Evolutionary conservation across 1,140 invertebrate genomes (phyloP).

Genomic region (Euglossa dilemma): DNA sequence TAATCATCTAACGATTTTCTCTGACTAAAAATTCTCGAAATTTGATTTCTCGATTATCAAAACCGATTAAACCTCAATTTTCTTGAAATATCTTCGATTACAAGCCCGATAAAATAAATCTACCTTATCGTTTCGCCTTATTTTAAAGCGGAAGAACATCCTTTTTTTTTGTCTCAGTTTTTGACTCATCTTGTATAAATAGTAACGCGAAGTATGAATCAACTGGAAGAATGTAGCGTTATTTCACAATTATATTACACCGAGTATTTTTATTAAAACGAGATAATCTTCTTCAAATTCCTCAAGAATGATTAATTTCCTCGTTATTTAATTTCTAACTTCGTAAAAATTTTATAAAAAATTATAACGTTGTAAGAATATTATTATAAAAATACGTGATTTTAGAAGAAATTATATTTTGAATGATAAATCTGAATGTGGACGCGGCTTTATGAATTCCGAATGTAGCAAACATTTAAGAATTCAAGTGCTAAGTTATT

Average conservation of each 20-base stretch:
- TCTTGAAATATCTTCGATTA: neutral
- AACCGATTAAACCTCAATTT: neutral
- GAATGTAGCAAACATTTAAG: neutral
- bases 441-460: constrained; percentile 32
- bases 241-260: neutral
- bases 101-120: neutral
- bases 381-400: no score
- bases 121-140: no score
- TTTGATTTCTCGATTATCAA: no score
- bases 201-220: neutral
- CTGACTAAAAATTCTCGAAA: no score
- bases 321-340: neutral
- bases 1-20: no score
- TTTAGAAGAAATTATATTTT: no score
- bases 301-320: neutral
- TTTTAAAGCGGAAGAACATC: neutral
- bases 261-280: neutral
- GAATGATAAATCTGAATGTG: neutral
- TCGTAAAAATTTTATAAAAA: no score
- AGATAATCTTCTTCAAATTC: neutral
- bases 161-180: neutral
- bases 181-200: constrained; percentile 15
- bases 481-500: constrained; percentile 2
- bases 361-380: no score
- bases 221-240: neutral